These are phyloP conservation scores for Drosophila helvetica DNA, from an alignment of 2,888 invertebrate species.

Conservation along the genomic window DNA sequence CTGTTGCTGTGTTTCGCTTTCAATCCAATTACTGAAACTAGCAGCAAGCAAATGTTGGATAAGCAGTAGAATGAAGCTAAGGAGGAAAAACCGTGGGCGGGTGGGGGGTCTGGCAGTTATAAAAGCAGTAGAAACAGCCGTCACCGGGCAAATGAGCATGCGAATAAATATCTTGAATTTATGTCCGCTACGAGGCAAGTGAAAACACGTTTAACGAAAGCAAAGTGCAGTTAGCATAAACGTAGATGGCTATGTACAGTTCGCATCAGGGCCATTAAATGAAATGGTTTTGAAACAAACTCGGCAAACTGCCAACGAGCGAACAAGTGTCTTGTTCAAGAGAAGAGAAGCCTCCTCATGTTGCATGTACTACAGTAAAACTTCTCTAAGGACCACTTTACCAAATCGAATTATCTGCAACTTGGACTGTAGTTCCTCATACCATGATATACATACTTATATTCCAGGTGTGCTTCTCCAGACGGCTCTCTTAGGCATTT, in stretches of 20 bases:
- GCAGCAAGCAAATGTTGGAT: constrained; percentile 10
- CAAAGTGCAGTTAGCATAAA: constrained; percentile 16
- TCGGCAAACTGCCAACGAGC: constrained; percentile 9
- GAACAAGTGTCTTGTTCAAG: constrained; percentile 32
- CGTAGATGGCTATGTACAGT: constrained; percentile 2
- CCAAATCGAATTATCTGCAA: neutral
- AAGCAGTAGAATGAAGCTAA: neutral
- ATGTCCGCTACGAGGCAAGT: constrained; percentile 8
- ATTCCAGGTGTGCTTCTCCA: no score
- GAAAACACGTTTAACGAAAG: constrained; percentile 30
- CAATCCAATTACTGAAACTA: constrained; percentile 23
- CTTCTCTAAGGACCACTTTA: neutral
- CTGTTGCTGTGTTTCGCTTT: constrained; percentile 23
- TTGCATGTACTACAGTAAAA: neutral
- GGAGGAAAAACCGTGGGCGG: constrained; percentile 2
- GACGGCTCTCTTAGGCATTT: neutral
- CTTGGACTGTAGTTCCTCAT: neutral
- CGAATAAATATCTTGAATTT: constrained; percentile 40
- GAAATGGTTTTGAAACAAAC: constrained; percentile 31
- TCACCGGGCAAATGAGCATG: constrained; percentile 12
- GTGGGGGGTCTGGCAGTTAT: neutral
- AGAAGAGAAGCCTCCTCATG: neutral
- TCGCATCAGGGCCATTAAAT: constrained; percentile 38
- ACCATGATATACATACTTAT: no score
- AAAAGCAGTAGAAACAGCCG: constrained; percentile 11